These are phyloP conservation scores for Monomorium pharaonis DNA, from an alignment of 1,140 invertebrate genomes.

Conservation along the genomic window DNA sequence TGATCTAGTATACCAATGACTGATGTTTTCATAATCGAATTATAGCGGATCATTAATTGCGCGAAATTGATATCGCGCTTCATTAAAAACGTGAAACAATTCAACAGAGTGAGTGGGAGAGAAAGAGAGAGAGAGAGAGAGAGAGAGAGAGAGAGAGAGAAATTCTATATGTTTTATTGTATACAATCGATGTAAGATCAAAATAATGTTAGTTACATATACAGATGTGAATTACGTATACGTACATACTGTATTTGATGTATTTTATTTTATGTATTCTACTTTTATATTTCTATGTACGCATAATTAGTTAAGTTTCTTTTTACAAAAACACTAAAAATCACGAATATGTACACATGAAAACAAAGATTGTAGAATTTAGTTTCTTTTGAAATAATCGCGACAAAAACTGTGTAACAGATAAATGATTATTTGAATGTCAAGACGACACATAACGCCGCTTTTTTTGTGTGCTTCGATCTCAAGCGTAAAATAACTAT, in stretches of 20 bases:
- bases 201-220: background rate
- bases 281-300: background rate
- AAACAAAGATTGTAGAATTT: background rate
- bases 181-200: background rate
- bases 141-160: background rate
- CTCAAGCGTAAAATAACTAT: conserved; percentile 2
- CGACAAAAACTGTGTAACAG: conserved; percentile 32
- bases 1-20: background rate
- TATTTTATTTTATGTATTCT: background rate
- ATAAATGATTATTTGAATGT: conserved; percentile 30
- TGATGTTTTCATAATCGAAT: conserved; percentile 6
- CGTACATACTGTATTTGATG: too few relatives aligned
- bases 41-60: background rate
- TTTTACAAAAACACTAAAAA: conserved; percentile 4
- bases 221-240: background rate
- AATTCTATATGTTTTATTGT: background rate
- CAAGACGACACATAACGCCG: background rate
- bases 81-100: conserved; percentile 2
- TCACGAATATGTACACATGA: background rate
- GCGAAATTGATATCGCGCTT: background rate
- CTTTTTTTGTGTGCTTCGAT: background rate
- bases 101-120: background rate
- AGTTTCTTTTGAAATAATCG: background rate
- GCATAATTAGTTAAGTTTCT: conserved; percentile 8
- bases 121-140: background rate